Evolutionary conservation across 2,113 vertebrate species (phyloP), one percentile per base, ranked within the genome.

Genomic region (Leuciscus idus): DNA sequence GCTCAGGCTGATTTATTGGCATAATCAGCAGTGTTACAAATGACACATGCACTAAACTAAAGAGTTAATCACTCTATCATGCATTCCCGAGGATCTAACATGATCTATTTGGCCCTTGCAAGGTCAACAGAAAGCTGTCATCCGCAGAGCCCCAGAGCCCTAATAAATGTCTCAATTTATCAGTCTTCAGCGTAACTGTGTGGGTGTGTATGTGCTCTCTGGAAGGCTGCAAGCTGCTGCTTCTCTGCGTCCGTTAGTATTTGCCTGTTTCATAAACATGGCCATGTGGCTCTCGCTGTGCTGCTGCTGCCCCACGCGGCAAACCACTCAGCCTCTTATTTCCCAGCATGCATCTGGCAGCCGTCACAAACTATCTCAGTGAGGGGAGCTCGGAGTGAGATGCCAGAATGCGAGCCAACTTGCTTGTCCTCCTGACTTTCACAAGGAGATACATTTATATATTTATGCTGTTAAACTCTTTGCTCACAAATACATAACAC

Each of bases 311-410:
- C 89, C 92, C 91, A 91, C 87, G 90, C 93, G 88, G 91, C 91
- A 91, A 93, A 93, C 90, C 92, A 93, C 92, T 93, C 91, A 75
- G 87, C 88, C 91, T 93, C 88, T 93, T 93, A 93, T 87, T 52
- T 93, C 91, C 91, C 93, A 93, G 94, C 92, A 81, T 93, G 93
- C 90, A 92, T 87, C 87, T 95, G 94, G 94, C 93, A 92, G 72
- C 81, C 88, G 55, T 85, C 81, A 90, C 90, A 87, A 87, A 90
- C 88, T 87, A 91, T 88, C 78, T 84, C 52, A 48, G 84, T 81
- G 76, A 86, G 84, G 75, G 48, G 46, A 76, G 78, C 43, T 74
- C 28, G 39, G 77, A 83, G 74, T 59, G 59, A 46, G 43, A 26
- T 59, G 62, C 52, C 11, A 23, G 50, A 48, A 81, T 13, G 28